Evolutionary conservation across 2,888 invertebrate genomes (phyloP).

Genomic region (Parnassius glacialis): DNA sequence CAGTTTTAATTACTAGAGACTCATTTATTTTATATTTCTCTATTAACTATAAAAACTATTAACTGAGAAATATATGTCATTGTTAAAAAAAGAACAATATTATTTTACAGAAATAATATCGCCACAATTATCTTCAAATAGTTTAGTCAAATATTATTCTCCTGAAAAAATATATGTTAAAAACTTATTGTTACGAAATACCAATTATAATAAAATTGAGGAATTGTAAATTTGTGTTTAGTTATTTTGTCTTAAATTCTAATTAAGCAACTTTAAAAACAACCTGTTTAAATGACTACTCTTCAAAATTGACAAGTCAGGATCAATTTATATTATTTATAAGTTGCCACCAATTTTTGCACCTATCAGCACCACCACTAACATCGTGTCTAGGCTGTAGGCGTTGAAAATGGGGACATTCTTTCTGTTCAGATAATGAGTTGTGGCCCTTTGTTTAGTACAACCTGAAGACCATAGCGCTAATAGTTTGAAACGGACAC

Average conservation of each 20-base stretch:
- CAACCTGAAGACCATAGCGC: constrained; percentile 91
- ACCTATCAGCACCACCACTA: constrained; percentile 89
- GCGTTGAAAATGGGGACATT: constrained; percentile 83
- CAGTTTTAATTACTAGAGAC: too few relatives aligned
- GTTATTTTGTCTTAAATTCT: constrained; percentile 3
- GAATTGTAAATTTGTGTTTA: constrained; percentile 43
- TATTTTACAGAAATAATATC: not conserved
- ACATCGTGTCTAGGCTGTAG: constrained; percentile 81
- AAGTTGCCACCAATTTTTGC: constrained; percentile 63
- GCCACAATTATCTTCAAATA: constrained; percentile 49
- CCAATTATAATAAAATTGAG: constrained; percentile 54
- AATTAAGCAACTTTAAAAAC: too few relatives aligned
- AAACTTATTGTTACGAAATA: constrained; percentile 66
- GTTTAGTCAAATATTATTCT: constrained; percentile 46
- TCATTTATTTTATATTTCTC: too few relatives aligned
- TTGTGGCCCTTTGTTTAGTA: constrained; percentile 95
- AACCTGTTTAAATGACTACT: too few relatives aligned
- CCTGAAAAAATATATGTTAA: constrained; percentile 61
- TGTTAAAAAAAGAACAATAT: too few relatives aligned
- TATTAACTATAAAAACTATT: too few relatives aligned
- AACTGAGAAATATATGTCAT: too few relatives aligned
- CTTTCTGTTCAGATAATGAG: constrained; percentile 94
- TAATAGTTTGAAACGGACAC: constrained; percentile 88
- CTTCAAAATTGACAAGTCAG: too few relatives aligned
- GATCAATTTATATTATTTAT: too few relatives aligned